phyloP scores from a whole-genome alignment of 2,888 invertebrate genomes.

The Mesochorus sp. region DNA sequence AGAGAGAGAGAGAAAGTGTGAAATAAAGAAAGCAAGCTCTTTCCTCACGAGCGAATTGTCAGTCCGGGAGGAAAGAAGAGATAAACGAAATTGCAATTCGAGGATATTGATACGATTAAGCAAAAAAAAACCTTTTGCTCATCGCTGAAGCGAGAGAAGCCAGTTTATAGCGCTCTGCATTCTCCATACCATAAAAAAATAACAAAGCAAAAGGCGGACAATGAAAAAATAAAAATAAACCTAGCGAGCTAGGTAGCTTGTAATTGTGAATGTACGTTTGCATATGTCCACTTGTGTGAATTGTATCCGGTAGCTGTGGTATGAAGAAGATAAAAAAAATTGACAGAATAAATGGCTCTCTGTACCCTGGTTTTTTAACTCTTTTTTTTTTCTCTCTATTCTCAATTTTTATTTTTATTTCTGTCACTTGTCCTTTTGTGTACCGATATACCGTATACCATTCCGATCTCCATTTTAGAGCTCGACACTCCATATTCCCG shows the following conservation, averaged over 20 bases:
- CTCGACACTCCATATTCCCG: conserved; percentile 40
- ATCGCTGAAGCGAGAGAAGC: conserved; percentile 69
- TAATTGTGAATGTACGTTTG: conserved; percentile 77
- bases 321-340: conserved; percentile 66
- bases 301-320: conserved; percentile 77
- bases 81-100: no score
- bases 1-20: not conserved
- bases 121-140: conserved; percentile 45
- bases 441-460: not conserved
- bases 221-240: conserved; percentile 54
- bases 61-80: conserved; percentile 39
- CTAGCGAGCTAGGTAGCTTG: conserved; percentile 74
- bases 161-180: conserved; percentile 66
- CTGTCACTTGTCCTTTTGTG: conserved; percentile 34
- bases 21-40: conserved; percentile 42
- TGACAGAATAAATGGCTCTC: conserved; percentile 77
- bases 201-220: conserved; percentile 56
- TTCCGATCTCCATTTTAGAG: conserved; percentile 44
- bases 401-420: conserved; percentile 19
- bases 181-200: conserved; percentile 67
- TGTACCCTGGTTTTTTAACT: conserved; percentile 71
- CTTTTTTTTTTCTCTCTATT: conserved; percentile 48
- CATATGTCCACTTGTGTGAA: conserved; percentile 76
- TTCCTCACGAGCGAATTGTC: conserved; percentile 31
- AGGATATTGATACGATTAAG: not conserved